Conservation (phyloP, 2,797 vertebrate genomes). For the Myripristis murdjan region DNA sequence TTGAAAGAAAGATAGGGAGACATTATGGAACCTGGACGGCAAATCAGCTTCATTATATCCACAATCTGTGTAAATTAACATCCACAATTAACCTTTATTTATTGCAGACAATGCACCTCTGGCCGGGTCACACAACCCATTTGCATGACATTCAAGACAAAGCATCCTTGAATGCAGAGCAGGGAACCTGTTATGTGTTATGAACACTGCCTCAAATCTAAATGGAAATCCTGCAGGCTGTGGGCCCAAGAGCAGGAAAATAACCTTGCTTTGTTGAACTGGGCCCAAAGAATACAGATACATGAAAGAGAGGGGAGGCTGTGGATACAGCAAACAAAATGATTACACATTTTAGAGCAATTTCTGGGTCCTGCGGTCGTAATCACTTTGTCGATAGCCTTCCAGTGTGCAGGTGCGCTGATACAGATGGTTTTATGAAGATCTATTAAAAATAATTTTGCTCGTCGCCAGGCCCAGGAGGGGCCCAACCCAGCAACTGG, state of each 20-base stretch:
- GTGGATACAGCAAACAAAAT: conserved; percentile 85
- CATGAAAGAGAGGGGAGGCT: conserved; percentile 66
- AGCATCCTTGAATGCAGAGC: conserved; percentile 62
- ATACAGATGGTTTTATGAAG: conserved; percentile 91
- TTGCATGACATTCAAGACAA: conserved; percentile 78
- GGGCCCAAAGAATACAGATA: conserved; percentile 74
- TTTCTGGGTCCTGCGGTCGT: conserved; percentile 84
- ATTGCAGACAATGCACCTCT: conserved; percentile 76
- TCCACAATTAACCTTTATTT: conserved; percentile 85
- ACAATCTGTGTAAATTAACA: conserved; percentile 80
- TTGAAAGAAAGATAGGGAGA: conserved; percentile 61
- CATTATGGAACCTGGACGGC: conserved; percentile 69
- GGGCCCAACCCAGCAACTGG: conserved; percentile 76
- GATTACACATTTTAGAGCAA: conserved; percentile 88
- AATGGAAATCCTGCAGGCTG: conserved; percentile 70
- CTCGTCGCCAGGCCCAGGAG: conserved; percentile 86
- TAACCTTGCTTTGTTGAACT: conserved; percentile 73
- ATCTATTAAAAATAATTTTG: conserved; percentile 90
- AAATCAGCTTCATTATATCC: conserved; percentile 74
- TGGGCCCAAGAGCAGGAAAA: conserved; percentile 58
- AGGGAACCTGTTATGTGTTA: conserved; percentile 45
- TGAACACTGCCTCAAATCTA: conserved; percentile 70
- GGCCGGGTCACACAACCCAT: conserved; percentile 79
- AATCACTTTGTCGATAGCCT: conserved; percentile 89
- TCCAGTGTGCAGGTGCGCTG: conserved; percentile 87